Evolutionary conservation across 2,113 vertebrate species (phyloP), one percentile per base, ranked within the genome.

Genomic region (Australoheros scitulus): DNA sequence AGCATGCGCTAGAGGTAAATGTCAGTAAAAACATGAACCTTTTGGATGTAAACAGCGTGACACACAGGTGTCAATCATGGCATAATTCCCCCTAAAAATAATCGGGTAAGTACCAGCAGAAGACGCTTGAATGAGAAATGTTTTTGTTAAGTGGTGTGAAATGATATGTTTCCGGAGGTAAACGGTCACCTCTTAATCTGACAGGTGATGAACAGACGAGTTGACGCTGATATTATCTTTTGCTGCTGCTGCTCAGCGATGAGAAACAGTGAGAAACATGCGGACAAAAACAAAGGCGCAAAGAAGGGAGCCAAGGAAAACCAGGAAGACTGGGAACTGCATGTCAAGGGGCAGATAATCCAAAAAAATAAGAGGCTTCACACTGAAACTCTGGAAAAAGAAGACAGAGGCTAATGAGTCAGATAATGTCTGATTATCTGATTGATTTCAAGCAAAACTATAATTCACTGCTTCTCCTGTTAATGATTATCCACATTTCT

Each of bases 131-230:
- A 72, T 8, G 52, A 77, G 70, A 84, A 36, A 72, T 29, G 75
- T 29, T 61, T 75, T 10, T 3, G 36, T 32, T 61, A 61, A 58
- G 76, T 61, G 68, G 17, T 32, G 59, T 77, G 61, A 83, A 80
- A 81, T 43, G 22, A 89, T 34, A 76, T 2, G 87, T 76, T 64
- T 87, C 24, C 55, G 79, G 47, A 43, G 17, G 56, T 83, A 81
- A 74, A 82, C 85, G 43, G 65, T 11, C 14, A n/a, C 47, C 82
- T 18, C 79, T n/a, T 83, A 81, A 79, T 90, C 87, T 58, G 80
- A 77, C 87, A 81, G 78, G 14, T 58, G 77, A 81, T 9, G 81
- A 85, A 20, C 57, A 15, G 26, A 63, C 1, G 79, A 89, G 79
- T 18, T 36, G 1, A 58, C 56, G 4, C 34, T 77, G 47, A 72